phyloP scores from a whole-genome alignment of 2,113 vertebrate species.

The cattle (Bos taurus) region DNA sequence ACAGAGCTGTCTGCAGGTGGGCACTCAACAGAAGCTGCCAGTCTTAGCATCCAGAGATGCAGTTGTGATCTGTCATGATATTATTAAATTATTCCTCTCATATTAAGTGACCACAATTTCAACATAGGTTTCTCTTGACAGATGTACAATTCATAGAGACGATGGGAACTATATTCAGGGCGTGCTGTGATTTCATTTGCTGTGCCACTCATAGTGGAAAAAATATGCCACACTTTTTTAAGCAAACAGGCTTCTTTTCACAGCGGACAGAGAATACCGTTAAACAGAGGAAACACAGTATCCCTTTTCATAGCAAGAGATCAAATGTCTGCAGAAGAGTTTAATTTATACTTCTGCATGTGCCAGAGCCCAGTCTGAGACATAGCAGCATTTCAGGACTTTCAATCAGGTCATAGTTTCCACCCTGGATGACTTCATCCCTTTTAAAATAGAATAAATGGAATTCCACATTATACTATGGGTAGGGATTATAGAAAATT shows the following conservation, averaged over 20 bases:
- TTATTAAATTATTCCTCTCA: conserved; percentile 38
- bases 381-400: conserved; percentile 77
- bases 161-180: conserved; percentile 39
- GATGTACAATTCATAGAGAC: conserved; percentile 65
- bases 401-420: conserved; percentile 82
- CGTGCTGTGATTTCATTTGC: conserved; percentile 75
- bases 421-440: conserved; percentile 81
- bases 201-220: conserved; percentile 73
- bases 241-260: conserved; percentile 82
- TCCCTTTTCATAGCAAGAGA: conserved; percentile 83
- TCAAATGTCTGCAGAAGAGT: conserved; percentile 84
- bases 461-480: conserved; percentile 79
- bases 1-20: conserved; percentile 12
- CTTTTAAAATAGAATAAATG: conserved; percentile 83
- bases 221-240: conserved; percentile 75
- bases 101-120: conserved; percentile 46
- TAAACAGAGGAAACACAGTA: conserved; percentile 83
- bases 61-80: conserved; percentile 36
- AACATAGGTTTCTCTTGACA: conserved; percentile 63
- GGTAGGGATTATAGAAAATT: conserved; percentile 80
- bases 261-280: conserved; percentile 79
- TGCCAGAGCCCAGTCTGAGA: conserved; percentile 80
- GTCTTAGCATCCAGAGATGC: background rate
- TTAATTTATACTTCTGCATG: conserved; percentile 80
- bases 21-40: background rate